Evolutionary conservation across 2,797 vertebrate species (phyloP), one percentile per base, ranked within the genome.

Genomic region (Pangasius sanitwongsei): DNA sequence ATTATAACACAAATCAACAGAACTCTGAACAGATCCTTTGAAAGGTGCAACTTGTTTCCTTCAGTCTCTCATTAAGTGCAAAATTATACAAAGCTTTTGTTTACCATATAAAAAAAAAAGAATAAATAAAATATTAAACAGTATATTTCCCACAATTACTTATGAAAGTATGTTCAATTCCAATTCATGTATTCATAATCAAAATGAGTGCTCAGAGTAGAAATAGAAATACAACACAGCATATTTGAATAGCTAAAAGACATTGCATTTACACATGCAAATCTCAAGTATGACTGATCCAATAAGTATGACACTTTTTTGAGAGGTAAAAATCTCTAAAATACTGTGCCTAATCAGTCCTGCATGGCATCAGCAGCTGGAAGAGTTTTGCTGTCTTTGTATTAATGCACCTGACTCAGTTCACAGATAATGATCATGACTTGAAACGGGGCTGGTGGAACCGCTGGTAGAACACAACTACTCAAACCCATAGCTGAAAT

Each of bases 21-120:
- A 34, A 53, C 44, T 59, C 48, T 61, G 41, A 83, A 55, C 25
- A 78, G 83, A 86, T 57, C 25, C 53, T 74, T n/a, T 69, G 77
- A 59, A 88, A 88, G 85, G 87, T 89, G 86, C 80, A 89, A 86
- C 23, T 57, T 67, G 41, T 55, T 75, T 75, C 20, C 53, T 86
- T 84, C 86, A 65, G n/a, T 82, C 28, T 70, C 41, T 89, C 28
- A 69, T 25, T 41, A 70, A 89, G 89, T 90, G 91, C 85, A 88
- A 90, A 87, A 77, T 83, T 50, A 82, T n/a, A 88, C 59, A 81
- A 78, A 63, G 57, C 83, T 81, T 82, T 70, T 82, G 12, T 53
- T 82, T 57, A 57, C 18, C 6, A 70, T 25, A 6, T 61, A 50
- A 84, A n/a, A 80, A n/a, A 80, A 23, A 61, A 61, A 67, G 0